Conservation (phyloP, 2,113 vertebrate species). For the Vireo altiloquus region DNA sequence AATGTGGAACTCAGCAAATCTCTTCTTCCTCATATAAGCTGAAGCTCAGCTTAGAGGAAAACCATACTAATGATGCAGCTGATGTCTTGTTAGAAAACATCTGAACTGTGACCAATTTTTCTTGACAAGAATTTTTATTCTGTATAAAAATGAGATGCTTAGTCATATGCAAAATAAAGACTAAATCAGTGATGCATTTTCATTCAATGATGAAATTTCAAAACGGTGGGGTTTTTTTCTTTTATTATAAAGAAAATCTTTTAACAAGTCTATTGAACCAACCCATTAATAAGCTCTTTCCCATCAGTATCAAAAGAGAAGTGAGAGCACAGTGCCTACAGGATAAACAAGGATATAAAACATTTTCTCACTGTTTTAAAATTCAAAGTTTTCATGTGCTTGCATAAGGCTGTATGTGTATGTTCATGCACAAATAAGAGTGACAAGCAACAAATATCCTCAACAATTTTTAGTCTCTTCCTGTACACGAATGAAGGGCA, state of each 20-base stretch:
- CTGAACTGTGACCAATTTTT: constrained; percentile 70
- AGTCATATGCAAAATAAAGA: constrained; percentile 72
- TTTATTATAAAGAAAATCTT: constrained; percentile 50
- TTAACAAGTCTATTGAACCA: constrained; percentile 36
- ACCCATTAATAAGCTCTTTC: constrained; percentile 42
- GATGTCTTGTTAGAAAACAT: constrained; percentile 70
- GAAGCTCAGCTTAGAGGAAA: constrained; percentile 10
- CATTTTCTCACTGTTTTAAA: constrained; percentile 35
- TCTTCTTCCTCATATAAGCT: not conserved
- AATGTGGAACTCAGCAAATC: constrained; percentile 31
- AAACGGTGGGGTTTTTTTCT: not conserved
- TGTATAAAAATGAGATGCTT: constrained; percentile 64
- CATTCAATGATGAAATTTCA: constrained; percentile 47
- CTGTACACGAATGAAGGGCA: not conserved
- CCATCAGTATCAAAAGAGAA: constrained; percentile 32
- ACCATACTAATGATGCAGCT: constrained; percentile 44
- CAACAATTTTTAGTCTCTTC: constrained; percentile 15
- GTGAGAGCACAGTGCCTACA: constrained; percentile 16
- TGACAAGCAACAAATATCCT: constrained; percentile 43
- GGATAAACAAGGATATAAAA: constrained; percentile 44
- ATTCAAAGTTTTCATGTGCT: constrained; percentile 23
- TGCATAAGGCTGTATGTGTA: not conserved
- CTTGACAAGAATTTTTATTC: constrained; percentile 71
- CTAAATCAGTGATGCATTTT: constrained; percentile 60
- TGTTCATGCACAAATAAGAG: not conserved